Evolutionary conservation across 2,888 invertebrate species (phyloP).

Genomic region (Ichneumon xanthorius): DNA sequence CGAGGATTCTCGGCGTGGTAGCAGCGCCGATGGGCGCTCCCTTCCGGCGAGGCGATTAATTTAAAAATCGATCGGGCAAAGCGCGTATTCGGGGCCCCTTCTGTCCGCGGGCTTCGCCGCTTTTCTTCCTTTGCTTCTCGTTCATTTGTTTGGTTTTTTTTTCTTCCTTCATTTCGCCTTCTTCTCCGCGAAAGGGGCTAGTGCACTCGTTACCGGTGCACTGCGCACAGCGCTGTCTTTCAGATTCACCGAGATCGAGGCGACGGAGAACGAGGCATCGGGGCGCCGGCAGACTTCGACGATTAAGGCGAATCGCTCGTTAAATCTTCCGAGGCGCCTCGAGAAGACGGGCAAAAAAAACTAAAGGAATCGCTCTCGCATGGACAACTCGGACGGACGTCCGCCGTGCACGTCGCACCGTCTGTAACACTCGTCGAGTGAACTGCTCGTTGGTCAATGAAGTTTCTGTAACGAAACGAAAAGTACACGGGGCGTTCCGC

Average conservation of each 20-base stretch:
- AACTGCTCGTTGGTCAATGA: not conserved
- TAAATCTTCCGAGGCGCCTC: slow-evolving; percentile 39
- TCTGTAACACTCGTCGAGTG: not conserved
- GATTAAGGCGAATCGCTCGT: slow-evolving; percentile 58
- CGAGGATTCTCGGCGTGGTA: slow-evolving; percentile 3
- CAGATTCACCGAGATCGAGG: not conserved
- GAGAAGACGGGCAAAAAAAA: not conserved
- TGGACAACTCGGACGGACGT: slow-evolving; percentile 15
- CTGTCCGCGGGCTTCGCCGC: slow-evolving; percentile 30
- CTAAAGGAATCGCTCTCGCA: not conserved
- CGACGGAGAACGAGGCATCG: slow-evolving; percentile 1
- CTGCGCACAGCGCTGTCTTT: not conserved
- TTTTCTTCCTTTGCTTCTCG: slow-evolving; percentile 43
- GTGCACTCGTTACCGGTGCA: slow-evolving; percentile 50
- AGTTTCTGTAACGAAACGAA: not conserved
- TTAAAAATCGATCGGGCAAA: slow-evolving; percentile 67
- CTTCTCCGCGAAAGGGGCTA: slow-evolving; percentile 47
- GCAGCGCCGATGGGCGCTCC: slow-evolving; percentile 30
- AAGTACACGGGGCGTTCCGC: not conserved
- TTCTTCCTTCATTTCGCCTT: slow-evolving; percentile 26
- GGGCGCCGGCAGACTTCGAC: slow-evolving; percentile 39
- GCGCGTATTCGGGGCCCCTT: slow-evolving; percentile 49
- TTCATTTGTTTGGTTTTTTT: slow-evolving; percentile 5
- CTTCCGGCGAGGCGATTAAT: slow-evolving; percentile 70
- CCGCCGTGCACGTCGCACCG: not conserved